phyloP scores from a whole-genome alignment of 2,113 vertebrate genomes.

The Neofelis nebulosa region DNA sequence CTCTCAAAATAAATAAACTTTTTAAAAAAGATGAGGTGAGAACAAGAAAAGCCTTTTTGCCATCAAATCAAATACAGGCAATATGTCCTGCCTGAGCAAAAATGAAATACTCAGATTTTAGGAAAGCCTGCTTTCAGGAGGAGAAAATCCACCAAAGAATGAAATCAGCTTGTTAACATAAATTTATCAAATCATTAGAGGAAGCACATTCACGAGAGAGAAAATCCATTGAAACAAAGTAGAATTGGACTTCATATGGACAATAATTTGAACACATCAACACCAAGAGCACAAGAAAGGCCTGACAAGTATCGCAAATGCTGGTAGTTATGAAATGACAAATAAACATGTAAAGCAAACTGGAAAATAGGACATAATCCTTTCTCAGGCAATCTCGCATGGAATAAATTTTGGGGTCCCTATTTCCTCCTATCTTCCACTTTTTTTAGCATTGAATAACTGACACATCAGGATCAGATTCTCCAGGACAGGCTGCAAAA shows the following conservation, averaged over 20 bases:
- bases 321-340: constrained; percentile 90
- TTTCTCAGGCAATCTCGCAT: constrained; percentile 86
- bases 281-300: constrained; percentile 84
- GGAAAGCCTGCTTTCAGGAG: constrained; percentile 77
- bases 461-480: constrained; percentile 91
- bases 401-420: constrained; percentile 90
- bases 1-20: too few relatives aligned
- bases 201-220: constrained; percentile 87
- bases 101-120: constrained; percentile 88
- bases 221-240: constrained; percentile 89
- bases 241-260: constrained; percentile 91
- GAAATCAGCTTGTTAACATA: constrained; percentile 84
- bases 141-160: constrained; percentile 83
- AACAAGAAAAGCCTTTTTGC: constrained; percentile 91
- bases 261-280: constrained; percentile 92
- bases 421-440: constrained; percentile 94
- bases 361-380: constrained; percentile 90
- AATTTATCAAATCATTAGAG: constrained; percentile 85
- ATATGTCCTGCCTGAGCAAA: constrained; percentile 88
- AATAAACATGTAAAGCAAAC: constrained; percentile 91
- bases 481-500: constrained; percentile 91
- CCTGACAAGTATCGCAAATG: constrained; percentile 86
- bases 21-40: too few relatives aligned
- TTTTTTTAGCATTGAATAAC: constrained; percentile 94
- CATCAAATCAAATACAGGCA: constrained; percentile 85